Evolutionary conservation across 1,140 invertebrate species (phyloP), one percentile per base, ranked within the genome.

Genomic region (Eriocheir sinensis): DNA sequence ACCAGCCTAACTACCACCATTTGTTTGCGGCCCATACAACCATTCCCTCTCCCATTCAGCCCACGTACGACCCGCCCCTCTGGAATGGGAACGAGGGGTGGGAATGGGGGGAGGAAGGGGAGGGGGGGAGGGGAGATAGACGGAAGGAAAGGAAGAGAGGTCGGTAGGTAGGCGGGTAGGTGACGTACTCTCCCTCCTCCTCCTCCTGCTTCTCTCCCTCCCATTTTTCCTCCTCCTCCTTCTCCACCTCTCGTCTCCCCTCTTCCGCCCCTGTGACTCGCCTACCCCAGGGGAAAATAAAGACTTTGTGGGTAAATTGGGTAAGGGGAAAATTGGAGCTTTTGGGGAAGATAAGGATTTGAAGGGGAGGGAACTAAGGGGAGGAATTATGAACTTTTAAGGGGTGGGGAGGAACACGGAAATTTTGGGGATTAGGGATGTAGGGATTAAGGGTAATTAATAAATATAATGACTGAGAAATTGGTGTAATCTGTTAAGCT

Each of bases 331-430:
- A 72, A 72, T 72, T 72, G 60, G 60, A n/a, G n/a, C 60, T 72
- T 72, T n/a, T 17, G 60, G 60, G 60, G n/a, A 72, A 72, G 60
- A 72, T 72, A 72, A 72, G n/a, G 60, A 72, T 72, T 72, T 72
- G 60, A 72, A n/a, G n/a, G 8, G 34, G 41, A n/a, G n/a, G 38
- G 6, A 34, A 17, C 36, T 86, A 34, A 86, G 85, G 41, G 40
- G 40, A 41, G 21, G n/a, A 41, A 34, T 36, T 36, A 32, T 86
- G 83, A 21, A 2, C 27, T 72, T 72, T 72, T 72, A 2, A 32
- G 80, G 30, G n/a, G n/a, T 17, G 72, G 72, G 0, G 12, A 0
- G 80, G 30, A 83, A 36, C n/a, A 0, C n/a, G 83, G 40, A 17
- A 41, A 41, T 36, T 86, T 86, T 8, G n/a, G 83, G 83, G n/a